Evolutionary conservation across 1,140 invertebrate genomes (phyloP).

Genomic region (Drosophila triauraria): DNA sequence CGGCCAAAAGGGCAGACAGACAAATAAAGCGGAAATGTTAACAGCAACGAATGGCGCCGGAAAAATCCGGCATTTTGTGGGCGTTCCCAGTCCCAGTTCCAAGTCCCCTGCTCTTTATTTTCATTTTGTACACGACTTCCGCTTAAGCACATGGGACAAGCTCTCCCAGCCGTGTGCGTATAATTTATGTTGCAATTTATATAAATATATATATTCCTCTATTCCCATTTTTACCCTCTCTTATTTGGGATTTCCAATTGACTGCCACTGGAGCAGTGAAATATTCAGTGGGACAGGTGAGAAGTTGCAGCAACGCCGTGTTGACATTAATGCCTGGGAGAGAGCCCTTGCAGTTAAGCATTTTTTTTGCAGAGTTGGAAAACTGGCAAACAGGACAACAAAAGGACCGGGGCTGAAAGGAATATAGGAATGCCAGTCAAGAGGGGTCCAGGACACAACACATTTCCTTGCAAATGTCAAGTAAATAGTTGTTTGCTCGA

Average conservation of each 20-base stretch:
- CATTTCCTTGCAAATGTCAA: slow-evolving; percentile 45
- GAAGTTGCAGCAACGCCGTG: slow-evolving; percentile 50
- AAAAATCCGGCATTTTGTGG: slow-evolving; percentile 14
- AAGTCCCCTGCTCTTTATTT: slow-evolving; percentile 3
- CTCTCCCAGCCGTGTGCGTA: slow-evolving; percentile 48
- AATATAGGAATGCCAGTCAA: slow-evolving; percentile 66
- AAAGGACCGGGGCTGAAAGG: slow-evolving; percentile 25
- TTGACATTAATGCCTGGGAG: slow-evolving; percentile 75
- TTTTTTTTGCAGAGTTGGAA: slow-evolving; percentile 8
- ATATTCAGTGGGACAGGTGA: slow-evolving; percentile 34
- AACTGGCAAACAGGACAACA: slow-evolving; percentile 31
- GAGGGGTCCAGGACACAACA: slow-evolving; percentile 29
- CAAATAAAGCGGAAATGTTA: slow-evolving; percentile 83
- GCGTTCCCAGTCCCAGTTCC: not conserved
- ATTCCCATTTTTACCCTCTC: not conserved
- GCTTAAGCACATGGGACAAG: slow-evolving; percentile 62
- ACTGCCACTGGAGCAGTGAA: slow-evolving; percentile 45
- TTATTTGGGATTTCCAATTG: slow-evolving; percentile 57
- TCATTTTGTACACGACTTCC: slow-evolving; percentile 77
- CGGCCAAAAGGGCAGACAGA: slow-evolving; percentile 63
- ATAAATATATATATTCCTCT: slow-evolving; percentile 60
- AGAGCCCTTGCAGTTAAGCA: slow-evolving; percentile 20
- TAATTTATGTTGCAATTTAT: slow-evolving; percentile 78
- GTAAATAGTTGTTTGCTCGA: slow-evolving; percentile 67
- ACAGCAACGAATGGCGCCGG: slow-evolving; percentile 78